Base-by-base conservation (phyloP, 2,113 vertebrate genomes). In the Carlito syrichta region DNA sequence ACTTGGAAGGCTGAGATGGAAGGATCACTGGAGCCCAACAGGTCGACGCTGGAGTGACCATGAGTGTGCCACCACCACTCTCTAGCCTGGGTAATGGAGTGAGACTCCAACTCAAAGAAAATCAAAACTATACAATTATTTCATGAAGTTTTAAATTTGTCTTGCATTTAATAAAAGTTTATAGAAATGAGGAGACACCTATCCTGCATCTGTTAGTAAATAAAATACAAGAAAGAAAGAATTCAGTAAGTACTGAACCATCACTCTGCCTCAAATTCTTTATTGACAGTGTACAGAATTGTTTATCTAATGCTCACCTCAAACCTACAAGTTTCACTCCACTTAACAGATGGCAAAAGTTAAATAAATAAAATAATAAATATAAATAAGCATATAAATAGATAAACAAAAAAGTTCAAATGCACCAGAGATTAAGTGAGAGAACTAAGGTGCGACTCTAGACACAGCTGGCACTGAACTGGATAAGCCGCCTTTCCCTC, bases 261-360 rank as follows among this genome's bases (percentile, higher is more conserved):
- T 40, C 60, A 32, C 43, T 81, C 1, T 50, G 52, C 81, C n/a
- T 91, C 77, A 4, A 7, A 30, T 69, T 20, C 54, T 60, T 8
- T 14, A 56, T 22, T 38, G 52, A n/a, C 1, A 54, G 3, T 43
- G 14, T 50, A 3, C 10, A 50, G 45, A 79, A 58, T 23, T 38
- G 62, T 40, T 81, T n/a, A 48, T 6, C 84, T 66, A 94, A 82
- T 56, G 43, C 50, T 91, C 17, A 76, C 48, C 58, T 85, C 62
- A 74, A 74, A 69, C 30, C 83, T 95, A 56, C 5, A 78, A 91
- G 48, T 76, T 96, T 96, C 66, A 43, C 22, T 82, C 93, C 66
- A 94, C 50, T 86, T 91, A 50, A 83, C 5, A 93, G n/a, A 71
- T 32, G 17, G 27, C 8, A 40, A 68, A 66, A 32, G 5, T n/a